Base-by-base conservation (phyloP, 2,797 vertebrate species). In the Parauchenoglanis punctatus region DNA sequence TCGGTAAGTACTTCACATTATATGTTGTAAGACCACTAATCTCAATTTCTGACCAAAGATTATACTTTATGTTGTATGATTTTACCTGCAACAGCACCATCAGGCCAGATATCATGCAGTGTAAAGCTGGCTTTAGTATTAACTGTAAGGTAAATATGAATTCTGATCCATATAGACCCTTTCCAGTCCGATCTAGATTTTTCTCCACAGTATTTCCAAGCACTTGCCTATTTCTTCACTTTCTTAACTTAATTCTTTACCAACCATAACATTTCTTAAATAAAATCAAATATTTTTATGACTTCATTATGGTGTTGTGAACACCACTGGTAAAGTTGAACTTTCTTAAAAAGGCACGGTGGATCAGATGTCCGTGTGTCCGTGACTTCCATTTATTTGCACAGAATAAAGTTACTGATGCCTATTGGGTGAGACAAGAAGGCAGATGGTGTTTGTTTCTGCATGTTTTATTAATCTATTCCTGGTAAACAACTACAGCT, bases 401-500 rank as follows among this genome's bases (percentile, higher is more conserved):
- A 49, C 56, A 49, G 44, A 85, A 72, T 31, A 73, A 61, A 76
- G 59, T 28, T 49, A 49, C 10, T 63, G 52, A 46, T 46, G 23
- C n/a, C 15, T 85, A 59, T 76, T 85, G 72, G 58, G 31, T 52
- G 58, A 85, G 72, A 83, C 46, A 83, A 52, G 61, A 67, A 10
- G 6, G 15, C 77, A 86, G 85, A 86, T 81, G 65, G 77, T 81
- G 65, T 44, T 81, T 86, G 54, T 81, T 59, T 86, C 67, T 59
- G 10, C 52, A 52, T 81, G 78, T 81, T 67, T 76, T 70, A 49
- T 77, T 85, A 77, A 77, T 78, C n/a, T 63, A 8, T 85, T 85
- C 23, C 59, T n/a, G 56, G 75, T 35, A 82, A 82, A 82, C 35
- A 25, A 28, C 18, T 86, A n/a, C 40, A 40, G 49, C 46, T 85